phyloP scores from a whole-genome alignment of 2,113 vertebrate species.

The Poeciliopsis retropinna region DNA sequence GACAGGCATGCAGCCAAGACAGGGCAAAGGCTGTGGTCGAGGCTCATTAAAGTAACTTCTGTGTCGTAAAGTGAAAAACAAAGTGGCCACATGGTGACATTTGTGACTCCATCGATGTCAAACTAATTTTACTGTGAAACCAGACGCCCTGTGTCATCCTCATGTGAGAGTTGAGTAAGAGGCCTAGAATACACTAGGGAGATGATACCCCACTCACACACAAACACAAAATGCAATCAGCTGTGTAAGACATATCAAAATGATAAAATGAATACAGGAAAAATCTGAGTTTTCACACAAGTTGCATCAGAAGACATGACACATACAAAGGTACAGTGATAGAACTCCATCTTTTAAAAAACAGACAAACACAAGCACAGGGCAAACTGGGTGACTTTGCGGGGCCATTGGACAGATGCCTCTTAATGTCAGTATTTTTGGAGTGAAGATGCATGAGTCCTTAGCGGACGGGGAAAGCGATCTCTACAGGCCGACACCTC shows the following conservation, averaged over 20 bases:
- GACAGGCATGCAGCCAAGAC: conserved; percentile 12
- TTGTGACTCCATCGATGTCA: conserved; percentile 71
- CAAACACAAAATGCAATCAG: background rate
- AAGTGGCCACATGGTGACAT: conserved; percentile 70
- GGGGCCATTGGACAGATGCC: conserved; percentile 58
- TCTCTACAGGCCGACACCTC: conserved; percentile 4
- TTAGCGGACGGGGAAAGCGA: conserved; percentile 32
- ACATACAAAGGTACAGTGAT: conserved; percentile 5
- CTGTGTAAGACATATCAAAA: background rate
- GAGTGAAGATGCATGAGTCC: conserved; percentile 45
- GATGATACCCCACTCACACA: conserved; percentile 37
- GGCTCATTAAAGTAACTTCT: conserved; percentile 41
- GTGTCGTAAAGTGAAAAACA: conserved; percentile 44
- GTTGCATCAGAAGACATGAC: background rate
- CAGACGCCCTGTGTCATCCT: conserved; percentile 75
- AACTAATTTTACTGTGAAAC: conserved; percentile 81
- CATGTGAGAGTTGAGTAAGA: conserved; percentile 82
- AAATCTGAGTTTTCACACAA: conserved; percentile 12
- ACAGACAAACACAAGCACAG: conserved; percentile 39
- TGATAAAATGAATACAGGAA: background rate
- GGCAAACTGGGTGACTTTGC: conserved; percentile 50
- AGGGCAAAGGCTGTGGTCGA: conserved; percentile 18
- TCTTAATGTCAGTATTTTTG: conserved; percentile 45
- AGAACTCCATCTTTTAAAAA: conserved; percentile 25
- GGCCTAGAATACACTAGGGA: conserved; percentile 74